These are phyloP conservation scores for Lycaena phlaeas DNA, from an alignment of 2,888 invertebrate species.

Conservation along the genomic window DNA sequence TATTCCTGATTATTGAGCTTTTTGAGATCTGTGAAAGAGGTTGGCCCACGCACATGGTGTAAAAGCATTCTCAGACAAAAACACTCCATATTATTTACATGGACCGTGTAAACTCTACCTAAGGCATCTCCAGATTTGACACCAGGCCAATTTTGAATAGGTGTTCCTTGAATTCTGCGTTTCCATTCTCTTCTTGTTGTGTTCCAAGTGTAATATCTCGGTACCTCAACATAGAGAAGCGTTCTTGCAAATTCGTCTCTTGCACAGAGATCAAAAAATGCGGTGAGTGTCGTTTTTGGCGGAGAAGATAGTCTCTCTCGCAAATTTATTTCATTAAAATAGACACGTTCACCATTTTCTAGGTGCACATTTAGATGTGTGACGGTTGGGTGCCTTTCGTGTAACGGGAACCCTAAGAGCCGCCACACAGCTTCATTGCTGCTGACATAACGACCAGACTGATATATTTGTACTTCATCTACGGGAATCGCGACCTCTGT, in stretches of 20 bases:
- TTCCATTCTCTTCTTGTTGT: too few species aligned
- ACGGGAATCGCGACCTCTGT: constrained; percentile 13
- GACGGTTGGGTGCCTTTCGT: constrained; percentile 19
- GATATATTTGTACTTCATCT: constrained; percentile 18
- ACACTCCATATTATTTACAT: too few species aligned
- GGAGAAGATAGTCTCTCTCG: constrained; percentile 20
- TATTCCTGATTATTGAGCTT: too few species aligned
- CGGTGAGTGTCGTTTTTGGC: constrained; percentile 27
- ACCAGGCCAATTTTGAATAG: too few species aligned
- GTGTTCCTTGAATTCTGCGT: too few species aligned
- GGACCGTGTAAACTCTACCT: too few species aligned
- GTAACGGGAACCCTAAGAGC: constrained; percentile 16
- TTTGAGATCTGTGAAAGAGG: too few species aligned
- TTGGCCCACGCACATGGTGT: too few species aligned
- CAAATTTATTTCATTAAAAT: constrained; percentile 23
- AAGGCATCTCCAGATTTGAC: too few species aligned
- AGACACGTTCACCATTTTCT: constrained; percentile 19
- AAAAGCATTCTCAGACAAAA: too few species aligned
- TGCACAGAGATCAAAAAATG: constrained; percentile 33
- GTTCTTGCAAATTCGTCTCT: constrained; percentile 33
- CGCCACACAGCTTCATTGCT: constrained; percentile 17
- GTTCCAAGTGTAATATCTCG: constrained; percentile 25
- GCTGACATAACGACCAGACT: constrained; percentile 11
- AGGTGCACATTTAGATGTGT: constrained; percentile 18
- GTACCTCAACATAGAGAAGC: constrained; percentile 30